Percentiles rank a stretch among this genome's conserved stretches.
Conservation (phyloP, 2,888 invertebrate species). For the Caenorhabditis doughertyi region DNA sequence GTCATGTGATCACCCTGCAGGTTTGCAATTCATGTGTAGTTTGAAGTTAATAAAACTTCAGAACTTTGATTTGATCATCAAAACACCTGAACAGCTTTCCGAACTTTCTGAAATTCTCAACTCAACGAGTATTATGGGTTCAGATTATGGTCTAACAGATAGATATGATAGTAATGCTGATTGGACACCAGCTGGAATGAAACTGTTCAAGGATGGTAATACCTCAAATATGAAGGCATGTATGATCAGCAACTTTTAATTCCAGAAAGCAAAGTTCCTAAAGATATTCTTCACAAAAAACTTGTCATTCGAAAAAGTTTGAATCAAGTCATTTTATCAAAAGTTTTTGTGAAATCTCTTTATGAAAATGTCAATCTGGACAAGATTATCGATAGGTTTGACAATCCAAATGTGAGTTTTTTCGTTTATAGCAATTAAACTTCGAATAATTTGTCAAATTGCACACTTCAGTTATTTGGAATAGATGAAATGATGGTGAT, state of each 20-base stretch:
- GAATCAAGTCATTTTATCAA: constrained; percentile 57
- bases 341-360: constrained; percentile 47
- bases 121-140: constrained; percentile 60
- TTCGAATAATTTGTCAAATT: not conserved
- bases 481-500: constrained; percentile 59
- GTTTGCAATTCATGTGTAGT: no score
- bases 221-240: not conserved
- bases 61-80: constrained; percentile 58
- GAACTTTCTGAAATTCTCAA: constrained; percentile 52
- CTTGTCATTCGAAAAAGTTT: constrained; percentile 44
- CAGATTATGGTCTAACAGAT: constrained; percentile 33
- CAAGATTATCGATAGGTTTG: constrained; percentile 36
- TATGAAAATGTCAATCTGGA: constrained; percentile 52
- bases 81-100: constrained; percentile 43
- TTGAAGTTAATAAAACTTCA: no score
- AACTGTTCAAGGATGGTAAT: constrained; percentile 47
- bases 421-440: no score
- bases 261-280: constrained; percentile 30
- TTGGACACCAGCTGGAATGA: constrained; percentile 58
- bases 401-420: constrained; percentile 18
- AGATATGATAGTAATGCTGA: constrained; percentile 46
- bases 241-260: not conserved
- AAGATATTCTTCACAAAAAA: constrained; percentile 30
- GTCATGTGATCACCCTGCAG: constrained; percentile 52
- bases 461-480: constrained; percentile 42